Percentiles rank a stretch among this genome's conserved stretches.
Conservation (phyloP, 1,140 invertebrate genomes). For the Orussus abietinus region DNA sequence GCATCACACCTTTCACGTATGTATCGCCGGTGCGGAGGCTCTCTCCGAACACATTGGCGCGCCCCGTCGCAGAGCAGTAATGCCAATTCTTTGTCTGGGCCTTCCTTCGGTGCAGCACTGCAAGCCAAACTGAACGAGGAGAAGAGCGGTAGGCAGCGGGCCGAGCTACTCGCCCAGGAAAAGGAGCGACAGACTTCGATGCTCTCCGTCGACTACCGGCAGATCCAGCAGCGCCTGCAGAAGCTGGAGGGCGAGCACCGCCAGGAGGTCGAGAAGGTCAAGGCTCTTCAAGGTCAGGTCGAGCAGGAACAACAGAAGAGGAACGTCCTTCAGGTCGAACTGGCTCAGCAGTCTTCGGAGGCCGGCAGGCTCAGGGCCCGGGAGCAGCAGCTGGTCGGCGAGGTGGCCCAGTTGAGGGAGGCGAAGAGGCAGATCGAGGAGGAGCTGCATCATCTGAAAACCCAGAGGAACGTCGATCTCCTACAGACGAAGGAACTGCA, state of each 20-base stretch:
- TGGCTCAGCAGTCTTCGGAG: conserved; percentile 69
- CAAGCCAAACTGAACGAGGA: conserved; percentile 90
- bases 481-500: conserved; percentile 89
- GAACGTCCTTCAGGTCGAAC: conserved; percentile 67
- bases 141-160: conserved; percentile 75
- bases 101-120: conserved; percentile 65
- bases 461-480: conserved; percentile 66
- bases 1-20: conserved; percentile 1
- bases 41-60: conserved; percentile 5
- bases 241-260: conserved; percentile 86
- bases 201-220: conserved; percentile 87
- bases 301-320: conserved; percentile 87
- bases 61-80: conserved; percentile 14
- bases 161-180: conserved; percentile 81
- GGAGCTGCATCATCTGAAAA: conserved; percentile 76
- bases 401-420: conserved; percentile 68
- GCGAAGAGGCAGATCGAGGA: conserved; percentile 72
- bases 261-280: conserved; percentile 84
- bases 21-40: no score
- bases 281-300: conserved; percentile 75
- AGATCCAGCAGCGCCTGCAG: conserved; percentile 84
- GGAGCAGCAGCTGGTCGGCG: conserved; percentile 71
- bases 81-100: not conserved
- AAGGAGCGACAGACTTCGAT: conserved; percentile 92
- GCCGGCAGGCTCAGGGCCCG: conserved; percentile 67